These are phyloP conservation scores for Rhineura floridana DNA, from an alignment of 2,113 vertebrate species.

Conservation along the genomic window DNA sequence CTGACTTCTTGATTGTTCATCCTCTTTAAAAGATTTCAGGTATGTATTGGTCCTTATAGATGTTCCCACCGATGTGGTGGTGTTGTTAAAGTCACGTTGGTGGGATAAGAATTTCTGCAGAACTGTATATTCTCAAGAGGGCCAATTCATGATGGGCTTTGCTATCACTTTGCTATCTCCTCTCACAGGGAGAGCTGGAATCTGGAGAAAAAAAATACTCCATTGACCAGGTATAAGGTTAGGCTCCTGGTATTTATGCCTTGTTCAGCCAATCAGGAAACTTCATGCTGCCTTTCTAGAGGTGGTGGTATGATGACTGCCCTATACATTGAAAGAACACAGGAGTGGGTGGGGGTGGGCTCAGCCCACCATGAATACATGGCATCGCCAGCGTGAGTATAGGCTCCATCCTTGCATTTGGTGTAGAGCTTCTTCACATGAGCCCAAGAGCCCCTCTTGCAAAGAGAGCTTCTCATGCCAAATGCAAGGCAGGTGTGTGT, in stretches of 20 bases:
- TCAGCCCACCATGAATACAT: background rate
- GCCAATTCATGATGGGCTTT: background rate
- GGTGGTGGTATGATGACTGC: background rate
- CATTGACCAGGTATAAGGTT: background rate
- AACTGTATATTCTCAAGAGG: background rate
- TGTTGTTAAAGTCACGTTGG: background rate
- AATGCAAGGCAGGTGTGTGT: too few species aligned
- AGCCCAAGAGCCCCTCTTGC: background rate
- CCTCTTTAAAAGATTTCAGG: constrained; percentile 27
- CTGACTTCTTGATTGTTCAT: background rate
- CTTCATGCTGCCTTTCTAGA: background rate
- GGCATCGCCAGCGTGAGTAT: too few species aligned
- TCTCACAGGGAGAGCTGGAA: background rate
- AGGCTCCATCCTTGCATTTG: too few species aligned
- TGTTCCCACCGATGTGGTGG: background rate
- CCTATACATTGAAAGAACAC: background rate
- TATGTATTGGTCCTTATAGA: background rate
- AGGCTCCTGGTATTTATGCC: background rate
- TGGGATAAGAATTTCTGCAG: background rate
- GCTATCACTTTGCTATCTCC: background rate
- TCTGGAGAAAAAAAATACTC: background rate
- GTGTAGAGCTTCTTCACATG: background rate
- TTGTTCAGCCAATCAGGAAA: background rate
- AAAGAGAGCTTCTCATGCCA: too few species aligned
- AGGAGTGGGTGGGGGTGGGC: background rate